Percentiles rank a stretch among this genome's conserved stretches.
These are phyloP conservation scores for Ageneiosus marmoratus DNA, from an alignment of 2,113 vertebrate genomes.

Conservation along the genomic window DNA sequence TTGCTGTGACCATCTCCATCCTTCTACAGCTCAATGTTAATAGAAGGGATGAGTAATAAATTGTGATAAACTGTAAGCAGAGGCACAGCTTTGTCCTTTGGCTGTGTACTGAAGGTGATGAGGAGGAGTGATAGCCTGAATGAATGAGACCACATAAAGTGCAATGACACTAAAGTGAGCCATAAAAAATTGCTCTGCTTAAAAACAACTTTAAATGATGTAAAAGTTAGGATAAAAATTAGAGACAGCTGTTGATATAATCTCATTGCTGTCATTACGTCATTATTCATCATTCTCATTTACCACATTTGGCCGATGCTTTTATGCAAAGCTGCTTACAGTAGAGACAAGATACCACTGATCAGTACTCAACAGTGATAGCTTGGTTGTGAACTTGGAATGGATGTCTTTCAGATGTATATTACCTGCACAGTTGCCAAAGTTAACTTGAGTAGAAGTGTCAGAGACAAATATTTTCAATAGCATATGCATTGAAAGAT, in stretches of 20 bases:
- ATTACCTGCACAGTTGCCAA: not conserved
- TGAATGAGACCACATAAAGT: not conserved
- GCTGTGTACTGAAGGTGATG: slow-evolving; percentile 39
- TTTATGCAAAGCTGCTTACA: too few species aligned
- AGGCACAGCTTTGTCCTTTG: too few species aligned
- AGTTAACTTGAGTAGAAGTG: not conserved
- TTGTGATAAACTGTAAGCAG: too few species aligned
- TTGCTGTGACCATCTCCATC: too few species aligned
- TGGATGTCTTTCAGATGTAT: not conserved
- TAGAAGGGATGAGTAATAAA: too few species aligned
- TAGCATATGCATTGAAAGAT: too few species aligned
- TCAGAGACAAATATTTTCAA: not conserved
- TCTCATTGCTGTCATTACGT: not conserved
- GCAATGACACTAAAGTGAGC: not conserved
- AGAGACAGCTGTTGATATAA: not conserved
- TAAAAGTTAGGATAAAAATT: not conserved
- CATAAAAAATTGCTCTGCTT: not conserved
- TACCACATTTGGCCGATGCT: not conserved
- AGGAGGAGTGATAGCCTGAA: not conserved
- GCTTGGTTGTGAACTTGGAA: not conserved
- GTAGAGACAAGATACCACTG: not conserved
- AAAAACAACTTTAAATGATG: not conserved
- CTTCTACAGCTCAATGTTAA: too few species aligned
- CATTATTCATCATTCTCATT: not conserved
- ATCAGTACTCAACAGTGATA: not conserved